These are phyloP conservation scores for Danio kyathit DNA, from an alignment of 2,797 vertebrate species.

Conservation along the genomic window DNA sequence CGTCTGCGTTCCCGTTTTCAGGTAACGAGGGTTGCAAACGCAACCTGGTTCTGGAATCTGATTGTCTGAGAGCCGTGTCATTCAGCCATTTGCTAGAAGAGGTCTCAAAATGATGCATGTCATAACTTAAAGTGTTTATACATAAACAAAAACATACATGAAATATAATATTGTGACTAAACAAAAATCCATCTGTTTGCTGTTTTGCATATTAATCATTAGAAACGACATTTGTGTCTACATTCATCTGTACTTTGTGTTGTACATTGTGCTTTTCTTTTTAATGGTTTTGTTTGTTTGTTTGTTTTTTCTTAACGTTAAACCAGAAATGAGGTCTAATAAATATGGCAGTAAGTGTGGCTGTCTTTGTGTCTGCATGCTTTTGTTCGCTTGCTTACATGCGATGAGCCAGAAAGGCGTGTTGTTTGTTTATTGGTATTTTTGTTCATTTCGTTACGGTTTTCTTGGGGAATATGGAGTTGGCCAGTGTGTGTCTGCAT, in stretches of 20 bases:
- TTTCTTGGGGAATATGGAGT: slow-evolving; percentile 76
- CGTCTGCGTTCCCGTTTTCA: no score
- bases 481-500: slow-evolving; percentile 76
- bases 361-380: slow-evolving; percentile 77
- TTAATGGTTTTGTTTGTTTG: slow-evolving; percentile 62
- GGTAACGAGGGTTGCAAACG: no score
- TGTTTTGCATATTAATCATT: slow-evolving; percentile 22
- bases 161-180: slow-evolving; percentile 7
- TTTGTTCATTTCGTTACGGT: slow-evolving; percentile 56
- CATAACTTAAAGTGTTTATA: slow-evolving; percentile 1
- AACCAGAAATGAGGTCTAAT: slow-evolving; percentile 80
- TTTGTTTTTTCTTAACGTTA: slow-evolving; percentile 66
- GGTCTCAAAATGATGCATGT: slow-evolving; percentile 45
- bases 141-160: neutral
- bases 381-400: slow-evolving; percentile 62
- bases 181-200: slow-evolving; percentile 17
- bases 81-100: neutral
- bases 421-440: slow-evolving; percentile 32
- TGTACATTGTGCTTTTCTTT: slow-evolving; percentile 72
- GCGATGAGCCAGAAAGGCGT: slow-evolving; percentile 50
- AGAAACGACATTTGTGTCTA: slow-evolving; percentile 23
- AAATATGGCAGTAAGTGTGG: slow-evolving; percentile 82
- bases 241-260: slow-evolving; percentile 70
- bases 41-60: no score
- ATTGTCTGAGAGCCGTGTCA: no score